phyloP scores from a whole-genome alignment of 2,888 invertebrate species.

The Pseudococcus jackbeardsleyi region DNA sequence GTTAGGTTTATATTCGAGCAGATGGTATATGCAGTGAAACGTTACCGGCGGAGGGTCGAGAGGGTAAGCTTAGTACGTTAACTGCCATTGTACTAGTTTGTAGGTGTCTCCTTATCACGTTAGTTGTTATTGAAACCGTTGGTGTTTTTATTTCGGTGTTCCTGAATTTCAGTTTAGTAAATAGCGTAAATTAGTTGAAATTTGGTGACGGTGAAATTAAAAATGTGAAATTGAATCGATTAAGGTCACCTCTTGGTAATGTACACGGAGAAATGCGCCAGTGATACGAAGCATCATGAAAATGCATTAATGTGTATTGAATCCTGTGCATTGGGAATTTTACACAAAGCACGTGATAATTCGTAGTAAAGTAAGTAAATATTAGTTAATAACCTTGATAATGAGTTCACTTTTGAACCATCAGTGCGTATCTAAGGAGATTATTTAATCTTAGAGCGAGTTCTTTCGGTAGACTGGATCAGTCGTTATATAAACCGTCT shows the following conservation, averaged over 20 bases:
- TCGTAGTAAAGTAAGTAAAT: not conserved
- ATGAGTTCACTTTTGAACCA: constrained; percentile 25
- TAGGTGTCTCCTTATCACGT: constrained; percentile 7
- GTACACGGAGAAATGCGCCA: not conserved
- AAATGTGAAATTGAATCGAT: not conserved
- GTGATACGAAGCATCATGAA: not conserved
- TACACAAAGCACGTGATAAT: constrained; percentile 20
- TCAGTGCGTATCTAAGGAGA: not conserved
- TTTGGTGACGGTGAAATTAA: not conserved
- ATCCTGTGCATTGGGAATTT: not conserved
- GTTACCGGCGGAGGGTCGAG: not conserved
- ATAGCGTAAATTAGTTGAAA: too few relatives aligned
- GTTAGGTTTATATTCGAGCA: not conserved
- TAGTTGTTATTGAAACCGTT: not conserved
- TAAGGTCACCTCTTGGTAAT: not conserved
- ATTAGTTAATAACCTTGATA: constrained; percentile 18
- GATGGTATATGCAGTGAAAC: not conserved
- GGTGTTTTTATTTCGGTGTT: not conserved
- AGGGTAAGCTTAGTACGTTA: not conserved
- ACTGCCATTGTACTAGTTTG: not conserved
- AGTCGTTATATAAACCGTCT: not conserved
- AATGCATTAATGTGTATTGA: not conserved
- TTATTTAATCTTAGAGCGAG: not conserved
- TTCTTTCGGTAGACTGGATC: not conserved
- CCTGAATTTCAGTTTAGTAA: not conserved